Evolutionary conservation across 2,888 invertebrate genomes (phyloP), one percentile per base, ranked within the genome.

Genomic region (Brachypalpus laphriformis): DNA sequence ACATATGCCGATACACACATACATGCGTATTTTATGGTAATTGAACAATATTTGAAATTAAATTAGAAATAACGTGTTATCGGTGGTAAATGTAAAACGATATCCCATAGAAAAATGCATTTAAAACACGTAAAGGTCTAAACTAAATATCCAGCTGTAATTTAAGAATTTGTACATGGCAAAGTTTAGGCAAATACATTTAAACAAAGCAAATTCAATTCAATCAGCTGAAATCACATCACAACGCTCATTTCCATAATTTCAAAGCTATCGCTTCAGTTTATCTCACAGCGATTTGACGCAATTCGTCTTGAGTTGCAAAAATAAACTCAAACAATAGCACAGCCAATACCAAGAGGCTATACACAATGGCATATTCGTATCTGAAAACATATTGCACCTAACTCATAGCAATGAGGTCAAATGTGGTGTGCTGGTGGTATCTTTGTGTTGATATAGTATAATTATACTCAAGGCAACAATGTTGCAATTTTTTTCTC

Each of bases 381-480:
- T n/a, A 75, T 68, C 74, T 85, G 40, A 37, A 71, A 85, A 61
- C 75, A 66, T 85, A 85, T 85, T 81, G 80, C 85, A 85, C 85
- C 85, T 85, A 80, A 70, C 75, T 81, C 59, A 40, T 80, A 75
- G 80, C 80, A 85, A 85, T 85, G 85, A 80, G 85, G 85, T 76
- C 85, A 85, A 80, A 85, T 80, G 80, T 68, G 25, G 25, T 25
- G 25, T 25, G 70, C 85, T 65, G 71, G 70, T 80, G 75, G 85
- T 80, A 71, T 85, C 85, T 85, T 80, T 54, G 51, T 51, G 51
- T 40, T 66, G 70, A 70, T 59, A 61, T 31, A 11, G 0, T 28
- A 9, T 80, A 70, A 80, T 75, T 85, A 85, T 75, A 85, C 75
- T 76, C 85, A 47, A 63, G 47, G 47, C 45, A 25, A 63, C 42